Evolutionary conservation across 2,797 vertebrate genomes (phyloP), one percentile per base, ranked within the genome.

Genomic region (Gorsachius magnificus): DNA sequence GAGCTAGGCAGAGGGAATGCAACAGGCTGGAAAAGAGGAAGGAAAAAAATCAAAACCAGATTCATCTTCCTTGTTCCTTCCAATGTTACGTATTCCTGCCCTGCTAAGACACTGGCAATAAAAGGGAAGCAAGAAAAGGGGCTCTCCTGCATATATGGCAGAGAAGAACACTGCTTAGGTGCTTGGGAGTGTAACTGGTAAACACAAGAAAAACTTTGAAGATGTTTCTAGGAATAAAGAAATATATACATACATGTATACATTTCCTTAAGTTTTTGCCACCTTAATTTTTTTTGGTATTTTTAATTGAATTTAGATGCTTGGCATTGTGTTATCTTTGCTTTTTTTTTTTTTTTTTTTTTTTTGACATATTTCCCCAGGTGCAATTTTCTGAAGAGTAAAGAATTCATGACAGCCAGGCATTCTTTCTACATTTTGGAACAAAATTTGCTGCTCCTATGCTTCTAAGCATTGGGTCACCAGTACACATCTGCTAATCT

Each of bases 211-310:
- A 79, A 66, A 48, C 5, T 54, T 16, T 9, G 7, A 77, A 77
- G 17, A 31, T 56, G 19, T 12, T 86, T 58, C 38, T 36, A 83
- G 29, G 19, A 81, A 93, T 66, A 86, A 66, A 79, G 13, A 57
- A 79, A 36, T 15, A 69, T 5, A 21, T 16, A 41, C 1, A 2
- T 26, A 45, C 17, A 70, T 0, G 3, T n/a, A n/a, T 6, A 26
- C 3, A n/a, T 26, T 64, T 85, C 38, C 35, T 61, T 65, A 66
- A 33, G 7, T 16, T 60, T 93, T 84, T 79, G 17, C 12, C n/a
- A 82, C 7, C 31, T 54, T 11, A 36, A 19, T 83, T 70, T 82
- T 46, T 50, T 43, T 33, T 60, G 22, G 29, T 48, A 48, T 36
- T 82, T 91, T 82, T 16, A 72, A 82, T 15, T 85, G 1, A 85